Percentiles rank a stretch among this genome's conserved stretches.
Evolutionary conservation across 2,113 vertebrate species (phyloP).

Genomic region (Alligator mississippiensis): DNA sequence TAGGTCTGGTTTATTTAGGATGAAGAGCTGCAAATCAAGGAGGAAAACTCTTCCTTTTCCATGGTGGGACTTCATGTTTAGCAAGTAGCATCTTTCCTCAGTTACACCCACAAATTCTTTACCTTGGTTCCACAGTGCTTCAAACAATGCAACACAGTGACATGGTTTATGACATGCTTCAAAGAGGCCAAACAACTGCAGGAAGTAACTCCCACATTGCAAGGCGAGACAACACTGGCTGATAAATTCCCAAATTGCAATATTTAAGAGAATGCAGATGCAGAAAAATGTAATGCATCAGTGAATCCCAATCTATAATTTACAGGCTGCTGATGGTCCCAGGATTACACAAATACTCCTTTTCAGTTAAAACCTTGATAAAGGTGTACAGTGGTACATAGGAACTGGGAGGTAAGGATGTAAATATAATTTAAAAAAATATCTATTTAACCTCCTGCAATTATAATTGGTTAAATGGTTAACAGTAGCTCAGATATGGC

Average conservation of each 20-base stretch:
- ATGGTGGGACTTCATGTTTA: background rate
- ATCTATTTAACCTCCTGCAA: too few species aligned
- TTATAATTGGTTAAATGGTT: too few species aligned
- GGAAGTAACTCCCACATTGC: background rate
- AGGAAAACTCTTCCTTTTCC: background rate
- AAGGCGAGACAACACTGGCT: background rate
- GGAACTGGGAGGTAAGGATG: too few species aligned
- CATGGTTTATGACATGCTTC: background rate
- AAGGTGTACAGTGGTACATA: too few species aligned
- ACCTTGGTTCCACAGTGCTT: fast-evolving
- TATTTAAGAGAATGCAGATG: background rate
- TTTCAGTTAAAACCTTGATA: too few species aligned
- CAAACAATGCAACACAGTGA: background rate
- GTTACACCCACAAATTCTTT: background rate
- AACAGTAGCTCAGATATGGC: too few species aligned
- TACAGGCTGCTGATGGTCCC: too few species aligned
- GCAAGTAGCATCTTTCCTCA: background rate
- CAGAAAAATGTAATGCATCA: too few species aligned
- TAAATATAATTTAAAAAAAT: too few species aligned
- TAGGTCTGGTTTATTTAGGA: background rate
- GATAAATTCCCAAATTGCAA: background rate
- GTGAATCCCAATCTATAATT: too few species aligned
- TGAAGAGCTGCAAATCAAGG: background rate
- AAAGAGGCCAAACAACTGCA: background rate
- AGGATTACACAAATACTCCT: too few species aligned